Evolutionary conservation across 2,888 invertebrate genomes (phyloP).

Genomic region (Dicyrtoma fusca): DNA sequence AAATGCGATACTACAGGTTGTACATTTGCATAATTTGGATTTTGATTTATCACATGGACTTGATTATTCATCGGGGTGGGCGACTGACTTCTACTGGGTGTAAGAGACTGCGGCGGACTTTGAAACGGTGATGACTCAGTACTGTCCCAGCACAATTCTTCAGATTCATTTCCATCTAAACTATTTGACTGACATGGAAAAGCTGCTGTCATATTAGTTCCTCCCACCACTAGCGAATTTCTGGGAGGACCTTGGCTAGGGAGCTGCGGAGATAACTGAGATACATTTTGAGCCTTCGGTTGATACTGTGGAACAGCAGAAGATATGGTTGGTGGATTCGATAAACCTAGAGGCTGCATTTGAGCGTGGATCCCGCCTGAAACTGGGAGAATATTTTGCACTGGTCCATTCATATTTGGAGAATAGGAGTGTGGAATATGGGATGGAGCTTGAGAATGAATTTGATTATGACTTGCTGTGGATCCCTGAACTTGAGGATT

Average conservation of each 20-base stretch:
- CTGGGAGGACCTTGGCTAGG: conserved; percentile 42
- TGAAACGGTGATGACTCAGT: conserved; percentile 67
- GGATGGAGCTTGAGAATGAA: conserved; percentile 13
- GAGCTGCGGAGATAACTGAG: conserved; percentile 43
- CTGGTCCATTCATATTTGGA: conserved; percentile 25
- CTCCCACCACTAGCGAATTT: conserved; percentile 37
- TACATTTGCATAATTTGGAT: conserved; percentile 1
- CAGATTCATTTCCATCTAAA: conserved; percentile 49
- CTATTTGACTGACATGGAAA: conserved; percentile 51
- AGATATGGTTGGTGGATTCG: neutral
- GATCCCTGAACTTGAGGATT: conserved; percentile 17
- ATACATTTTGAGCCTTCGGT: neutral
- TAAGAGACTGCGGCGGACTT: conserved; percentile 67
- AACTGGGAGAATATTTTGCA: conserved; percentile 18
- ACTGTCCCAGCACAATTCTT: conserved; percentile 62
- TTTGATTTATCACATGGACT: conserved; percentile 7
- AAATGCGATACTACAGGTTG: conserved; percentile 21
- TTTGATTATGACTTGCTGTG: conserved; percentile 10
- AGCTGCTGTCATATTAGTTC: conserved; percentile 22
- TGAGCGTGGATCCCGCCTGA: conserved; percentile 7
- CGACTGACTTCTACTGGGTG: conserved; percentile 70
- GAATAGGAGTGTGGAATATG: conserved; percentile 15
- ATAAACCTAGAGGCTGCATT: conserved; percentile 16
- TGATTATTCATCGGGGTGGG: conserved; percentile 59
- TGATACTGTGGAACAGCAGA: conserved; percentile 11